Conservation (phyloP, 2,797 vertebrate genomes). For the Pseudotriccus pelzelni region DNA sequence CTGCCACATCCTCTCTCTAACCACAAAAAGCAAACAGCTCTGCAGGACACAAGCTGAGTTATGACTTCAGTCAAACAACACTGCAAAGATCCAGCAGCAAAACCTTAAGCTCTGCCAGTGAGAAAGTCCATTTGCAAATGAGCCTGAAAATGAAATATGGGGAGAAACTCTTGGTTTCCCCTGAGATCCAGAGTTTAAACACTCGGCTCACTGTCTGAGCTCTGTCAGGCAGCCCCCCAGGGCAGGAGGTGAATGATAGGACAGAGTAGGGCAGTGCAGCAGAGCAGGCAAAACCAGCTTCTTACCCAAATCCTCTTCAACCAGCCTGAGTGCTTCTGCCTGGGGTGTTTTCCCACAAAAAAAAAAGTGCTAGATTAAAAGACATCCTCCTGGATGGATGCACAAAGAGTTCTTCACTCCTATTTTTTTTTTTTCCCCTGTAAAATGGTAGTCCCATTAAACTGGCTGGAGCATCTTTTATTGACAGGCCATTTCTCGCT, state of each 20-base stretch:
- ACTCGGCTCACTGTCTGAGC: background rate
- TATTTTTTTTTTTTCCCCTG: background rate
- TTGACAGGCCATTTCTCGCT: background rate
- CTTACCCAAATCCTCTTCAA: background rate
- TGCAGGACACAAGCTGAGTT: background rate
- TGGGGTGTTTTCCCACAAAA: constrained; percentile 28
- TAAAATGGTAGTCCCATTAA: background rate
- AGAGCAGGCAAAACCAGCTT: constrained; percentile 23
- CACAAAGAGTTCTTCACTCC: background rate
- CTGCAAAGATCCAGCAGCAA: background rate
- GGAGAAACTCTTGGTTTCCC: background rate
- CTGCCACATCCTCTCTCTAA: constrained; percentile 13
- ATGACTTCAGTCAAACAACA: background rate
- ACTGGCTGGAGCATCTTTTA: background rate
- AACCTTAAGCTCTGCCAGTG: background rate
- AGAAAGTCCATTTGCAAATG: background rate
- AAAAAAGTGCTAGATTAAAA: background rate
- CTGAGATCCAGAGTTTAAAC: background rate
- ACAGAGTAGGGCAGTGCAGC: background rate
- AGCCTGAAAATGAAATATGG: background rate
- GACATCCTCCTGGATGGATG: background rate
- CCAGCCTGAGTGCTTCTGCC: background rate
- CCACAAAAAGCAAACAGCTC: constrained; percentile 28
- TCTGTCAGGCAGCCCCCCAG: background rate
- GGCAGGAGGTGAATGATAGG: background rate